Percentiles rank a stretch among this genome's conserved stretches.
phyloP scores from a whole-genome alignment of 2,113 vertebrate genomes.

The Sula dactylatra region DNA sequence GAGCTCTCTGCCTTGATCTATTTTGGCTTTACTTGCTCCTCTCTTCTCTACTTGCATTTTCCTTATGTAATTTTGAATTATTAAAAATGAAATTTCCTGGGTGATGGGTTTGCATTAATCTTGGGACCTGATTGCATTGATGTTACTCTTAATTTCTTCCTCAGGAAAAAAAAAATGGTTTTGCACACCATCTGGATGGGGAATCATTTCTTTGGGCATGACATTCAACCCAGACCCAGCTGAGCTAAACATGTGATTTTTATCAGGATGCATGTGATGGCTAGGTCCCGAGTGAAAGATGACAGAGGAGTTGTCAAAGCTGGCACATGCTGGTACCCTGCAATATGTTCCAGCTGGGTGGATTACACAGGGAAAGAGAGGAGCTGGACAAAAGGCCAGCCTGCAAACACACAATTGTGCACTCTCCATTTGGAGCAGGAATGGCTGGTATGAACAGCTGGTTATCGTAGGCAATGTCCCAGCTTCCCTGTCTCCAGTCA shows the following conservation, averaged over 20 bases:
- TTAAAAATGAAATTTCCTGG: conserved; percentile 10
- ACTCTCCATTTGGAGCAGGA: background rate
- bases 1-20: background rate
- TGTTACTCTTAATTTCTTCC: background rate
- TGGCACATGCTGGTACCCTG: background rate
- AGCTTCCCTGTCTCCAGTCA: background rate
- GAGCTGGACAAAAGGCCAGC: background rate
- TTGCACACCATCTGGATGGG: background rate
- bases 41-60: background rate
- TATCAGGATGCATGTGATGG: background rate
- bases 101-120: background rate
- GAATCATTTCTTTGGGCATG: background rate
- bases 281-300: background rate
- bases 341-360: background rate
- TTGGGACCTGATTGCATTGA: background rate
- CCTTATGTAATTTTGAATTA: conserved; percentile 3
- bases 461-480: background rate
- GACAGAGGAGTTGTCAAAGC: background rate
- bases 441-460: conserved; percentile 40
- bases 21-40: background rate
- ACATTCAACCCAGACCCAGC: background rate
- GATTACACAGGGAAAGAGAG: background rate
- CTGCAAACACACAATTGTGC: background rate
- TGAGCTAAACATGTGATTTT: background rate
- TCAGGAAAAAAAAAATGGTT: background rate